Conservation (phyloP, 2,113 vertebrate species). For the Tauraco erythrolophus region DNA sequence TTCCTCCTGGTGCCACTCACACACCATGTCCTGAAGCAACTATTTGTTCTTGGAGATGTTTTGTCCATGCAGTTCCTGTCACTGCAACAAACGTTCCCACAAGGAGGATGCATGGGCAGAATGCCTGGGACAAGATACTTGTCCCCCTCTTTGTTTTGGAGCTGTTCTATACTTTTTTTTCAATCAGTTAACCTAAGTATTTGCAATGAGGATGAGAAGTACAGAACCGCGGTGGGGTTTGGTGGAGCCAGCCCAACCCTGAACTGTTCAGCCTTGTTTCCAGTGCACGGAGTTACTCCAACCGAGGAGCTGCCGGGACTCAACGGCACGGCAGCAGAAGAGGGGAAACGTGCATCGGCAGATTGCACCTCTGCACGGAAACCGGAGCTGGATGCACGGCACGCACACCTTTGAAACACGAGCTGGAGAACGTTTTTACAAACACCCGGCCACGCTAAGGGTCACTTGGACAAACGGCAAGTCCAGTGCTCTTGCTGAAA, state of each 20-base stretch:
- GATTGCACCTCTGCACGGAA: neutral
- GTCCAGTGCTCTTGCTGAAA: neutral
- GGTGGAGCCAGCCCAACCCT: neutral
- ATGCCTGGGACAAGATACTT: neutral
- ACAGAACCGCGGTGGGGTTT: neutral
- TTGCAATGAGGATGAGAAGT: neutral
- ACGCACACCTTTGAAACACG: neutral
- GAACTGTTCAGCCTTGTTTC: neutral
- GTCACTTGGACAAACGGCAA: rapidly evolving
- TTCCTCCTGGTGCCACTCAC: neutral
- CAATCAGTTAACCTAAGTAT: neutral
- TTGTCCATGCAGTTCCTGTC: neutral
- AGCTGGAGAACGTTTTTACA: neutral
- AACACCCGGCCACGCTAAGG: rapidly evolving
- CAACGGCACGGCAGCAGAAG: rapidly evolving
- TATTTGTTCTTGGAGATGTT: neutral
- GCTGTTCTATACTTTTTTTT: neutral
- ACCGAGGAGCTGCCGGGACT: neutral
- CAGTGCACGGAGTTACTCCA: neutral
- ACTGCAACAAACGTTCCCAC: neutral
- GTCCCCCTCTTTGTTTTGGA: neutral
- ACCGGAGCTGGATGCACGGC: rapidly evolving
- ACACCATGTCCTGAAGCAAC: neutral
- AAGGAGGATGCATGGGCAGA: neutral
- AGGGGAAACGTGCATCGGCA: rapidly evolving